These are phyloP conservation scores for Octopus bimaculoides DNA, from an alignment of 1,140 invertebrate genomes.

Conservation along the genomic window DNA sequence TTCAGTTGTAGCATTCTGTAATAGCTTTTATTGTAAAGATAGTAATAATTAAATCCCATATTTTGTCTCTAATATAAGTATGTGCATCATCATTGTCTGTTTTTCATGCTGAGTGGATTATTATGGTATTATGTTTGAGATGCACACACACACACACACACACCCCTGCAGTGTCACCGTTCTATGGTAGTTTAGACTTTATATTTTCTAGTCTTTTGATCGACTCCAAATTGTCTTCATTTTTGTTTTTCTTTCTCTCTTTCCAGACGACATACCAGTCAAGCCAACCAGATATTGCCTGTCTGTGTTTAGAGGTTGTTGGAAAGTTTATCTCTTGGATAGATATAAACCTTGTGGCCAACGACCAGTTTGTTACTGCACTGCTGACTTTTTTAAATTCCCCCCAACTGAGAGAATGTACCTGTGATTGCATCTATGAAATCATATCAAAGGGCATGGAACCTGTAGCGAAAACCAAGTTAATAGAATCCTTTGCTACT, in stretches of 20 bases:
- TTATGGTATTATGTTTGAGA: too few species aligned
- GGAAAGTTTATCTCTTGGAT: constrained; percentile 66
- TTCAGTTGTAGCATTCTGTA: too few species aligned
- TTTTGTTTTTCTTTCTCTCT: constrained; percentile 1
- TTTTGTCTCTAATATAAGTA: too few species aligned
- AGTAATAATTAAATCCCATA: too few species aligned
- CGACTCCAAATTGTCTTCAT: too few species aligned
- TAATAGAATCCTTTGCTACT: constrained; percentile 62
- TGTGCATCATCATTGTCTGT: too few species aligned
- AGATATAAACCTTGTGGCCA: constrained; percentile 64
- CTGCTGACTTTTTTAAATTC: constrained; percentile 58
- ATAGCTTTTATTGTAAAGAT: too few species aligned
- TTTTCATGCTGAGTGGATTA: too few species aligned
- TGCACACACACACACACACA: too few species aligned
- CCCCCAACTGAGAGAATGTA: constrained; percentile 56
- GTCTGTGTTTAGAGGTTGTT: constrained; percentile 62
- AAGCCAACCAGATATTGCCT: constrained; percentile 55
- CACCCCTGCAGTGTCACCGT: too few species aligned
- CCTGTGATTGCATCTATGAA: constrained; percentile 63
- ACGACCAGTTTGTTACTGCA: constrained; percentile 62
- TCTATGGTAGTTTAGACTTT: too few species aligned
- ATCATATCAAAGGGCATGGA: constrained; percentile 66
- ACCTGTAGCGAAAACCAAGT: constrained; percentile 60
- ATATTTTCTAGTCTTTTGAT: too few species aligned
- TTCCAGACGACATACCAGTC: constrained; percentile 57